Conservation (phyloP, 2,113 vertebrate genomes). For the Nannospalax galili region DNA sequence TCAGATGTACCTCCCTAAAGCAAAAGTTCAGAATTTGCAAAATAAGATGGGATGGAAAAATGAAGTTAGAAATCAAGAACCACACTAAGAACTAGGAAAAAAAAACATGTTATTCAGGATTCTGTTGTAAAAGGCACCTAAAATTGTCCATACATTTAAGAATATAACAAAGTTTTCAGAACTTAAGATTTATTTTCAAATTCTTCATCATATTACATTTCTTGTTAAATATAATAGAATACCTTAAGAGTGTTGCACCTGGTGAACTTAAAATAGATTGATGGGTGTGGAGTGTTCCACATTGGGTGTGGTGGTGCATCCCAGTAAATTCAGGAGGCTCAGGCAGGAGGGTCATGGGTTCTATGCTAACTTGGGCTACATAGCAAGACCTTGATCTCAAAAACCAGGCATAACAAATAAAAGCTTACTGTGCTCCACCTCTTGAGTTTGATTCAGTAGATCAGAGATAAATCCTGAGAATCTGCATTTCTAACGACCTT, state of each 20-base stretch:
- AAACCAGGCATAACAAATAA: no score
- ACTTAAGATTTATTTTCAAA: neutral
- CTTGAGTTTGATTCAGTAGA: no score
- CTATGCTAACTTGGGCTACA: neutral
- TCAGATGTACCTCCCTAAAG: neutral
- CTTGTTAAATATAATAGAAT: no score
- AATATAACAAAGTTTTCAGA: neutral
- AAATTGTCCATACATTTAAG: neutral
- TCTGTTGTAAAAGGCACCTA: neutral
- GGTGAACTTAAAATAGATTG: neutral
- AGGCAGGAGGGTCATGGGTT: neutral
- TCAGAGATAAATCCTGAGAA: no score
- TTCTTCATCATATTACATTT: no score
- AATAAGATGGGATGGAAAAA: neutral
- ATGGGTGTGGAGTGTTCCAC: neutral
- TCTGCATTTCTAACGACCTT: no score
- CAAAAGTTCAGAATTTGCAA: neutral
- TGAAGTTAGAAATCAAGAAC: conserved; percentile 24
- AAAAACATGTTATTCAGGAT: neutral
- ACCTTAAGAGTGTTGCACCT: neutral
- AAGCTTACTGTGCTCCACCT: no score
- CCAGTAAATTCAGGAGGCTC: neutral
- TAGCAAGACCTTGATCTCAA: neutral
- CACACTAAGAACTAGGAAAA: conserved; percentile 9
- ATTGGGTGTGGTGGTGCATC: neutral